Evolutionary conservation across 1,140 invertebrate species (phyloP), one percentile per base, ranked within the genome.

Genomic region (Brachystomella parvula): DNA sequence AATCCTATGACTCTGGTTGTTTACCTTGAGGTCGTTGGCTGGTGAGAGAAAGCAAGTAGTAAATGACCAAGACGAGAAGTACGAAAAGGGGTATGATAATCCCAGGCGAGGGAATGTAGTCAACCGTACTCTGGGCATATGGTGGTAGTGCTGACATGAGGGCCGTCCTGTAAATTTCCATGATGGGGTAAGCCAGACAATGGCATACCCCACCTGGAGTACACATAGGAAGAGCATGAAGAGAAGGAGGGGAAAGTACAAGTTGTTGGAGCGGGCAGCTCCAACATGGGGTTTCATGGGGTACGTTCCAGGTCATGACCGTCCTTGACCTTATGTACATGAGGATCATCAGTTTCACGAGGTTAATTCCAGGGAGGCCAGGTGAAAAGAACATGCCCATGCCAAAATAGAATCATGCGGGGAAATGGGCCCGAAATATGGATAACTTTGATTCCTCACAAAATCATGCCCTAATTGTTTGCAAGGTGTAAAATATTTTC

Each of bases 141-240:
- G n/a, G n/a, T n/a, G n/a, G n/a, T n/a, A n/a, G n/a, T n/a, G n/a
- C n/a, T n/a, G n/a, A n/a, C n/a, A n/a, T n/a, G n/a, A n/a, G n/a
- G n/a, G n/a, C n/a, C n/a, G n/a, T n/a, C n/a, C n/a, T n/a, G n/a
- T n/a, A n/a, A n/a, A n/a, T n/a, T n/a, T n/a, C n/a, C n/a, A n/a
- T n/a, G n/a, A n/a, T n/a, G n/a, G n/a, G n/a, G n/a, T n/a, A n/a
- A n/a, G 71, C 12, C 89, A 91, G 0, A 97, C 92, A 65, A 67
- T 89, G 0, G 94, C 90, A 77, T 93, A 98, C 2, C 92, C 89
- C 29, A 98, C 94, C 0, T 95, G 95, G 39, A 98, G 78, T 1
- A 95, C 94, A 75, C 92, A 96, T 2, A 98, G 80, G 76, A 98
- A 96, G 9, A 98, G 77, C 94, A 97, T 97, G n/a, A 91, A 88